A percentile compares a stretch with the other conserved stretches of the same genome.
Conservation (phyloP, 2,888 invertebrate genomes). For the Yponomeuta sedellus region DNA sequence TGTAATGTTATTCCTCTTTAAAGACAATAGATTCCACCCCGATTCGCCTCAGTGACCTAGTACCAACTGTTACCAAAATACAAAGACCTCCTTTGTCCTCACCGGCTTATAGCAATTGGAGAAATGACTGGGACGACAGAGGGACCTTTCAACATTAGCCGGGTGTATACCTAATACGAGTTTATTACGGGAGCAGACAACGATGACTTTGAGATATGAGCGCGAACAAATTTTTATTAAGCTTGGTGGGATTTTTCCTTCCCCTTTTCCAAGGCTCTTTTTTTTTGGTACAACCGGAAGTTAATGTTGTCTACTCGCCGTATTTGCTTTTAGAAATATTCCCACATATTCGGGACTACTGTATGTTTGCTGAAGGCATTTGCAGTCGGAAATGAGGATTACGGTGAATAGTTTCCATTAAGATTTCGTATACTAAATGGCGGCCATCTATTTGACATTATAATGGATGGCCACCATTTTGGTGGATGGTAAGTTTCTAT, state of each 20-base stretch:
- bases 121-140: background rate
- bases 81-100: background rate
- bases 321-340: background rate
- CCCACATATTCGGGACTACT: background rate
- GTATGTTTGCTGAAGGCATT: background rate
- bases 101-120: background rate
- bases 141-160: background rate
- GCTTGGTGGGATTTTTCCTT: background rate
- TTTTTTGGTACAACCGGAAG: background rate
- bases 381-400: background rate
- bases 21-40: background rate
- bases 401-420: background rate
- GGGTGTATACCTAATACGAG: slow-evolving; percentile 3
- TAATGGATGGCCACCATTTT: background rate
- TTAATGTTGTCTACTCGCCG: background rate
- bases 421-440: background rate
- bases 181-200: slow-evolving; percentile 5
- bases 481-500: background rate
- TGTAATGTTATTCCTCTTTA: background rate
- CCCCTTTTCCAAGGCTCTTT: background rate
- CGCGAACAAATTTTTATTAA: background rate
- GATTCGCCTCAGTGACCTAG: background rate
- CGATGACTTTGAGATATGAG: slow-evolving; percentile 5
- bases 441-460: no score
- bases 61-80: background rate